Percentiles rank a stretch among this genome's conserved stretches.
Evolutionary conservation across 2,113 vertebrate genomes (phyloP).

Genomic region (Rhea americana): DNA sequence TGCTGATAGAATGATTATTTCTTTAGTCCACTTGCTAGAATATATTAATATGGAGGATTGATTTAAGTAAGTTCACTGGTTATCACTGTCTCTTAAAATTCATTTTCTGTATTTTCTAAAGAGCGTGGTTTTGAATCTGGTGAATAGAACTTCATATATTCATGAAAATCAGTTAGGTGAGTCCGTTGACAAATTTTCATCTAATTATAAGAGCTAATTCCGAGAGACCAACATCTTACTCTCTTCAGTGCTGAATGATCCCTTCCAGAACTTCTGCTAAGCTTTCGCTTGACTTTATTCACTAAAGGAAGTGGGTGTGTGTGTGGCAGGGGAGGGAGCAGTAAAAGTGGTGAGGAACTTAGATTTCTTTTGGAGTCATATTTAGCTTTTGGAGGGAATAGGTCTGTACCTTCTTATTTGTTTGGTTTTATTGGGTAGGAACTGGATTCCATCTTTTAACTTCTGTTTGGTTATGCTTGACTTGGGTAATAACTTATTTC

Average conservation of each 20-base stretch:
- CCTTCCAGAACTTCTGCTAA: background rate
- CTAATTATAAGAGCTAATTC: background rate
- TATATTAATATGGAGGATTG: background rate
- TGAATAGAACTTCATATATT: background rate
- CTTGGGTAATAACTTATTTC: background rate
- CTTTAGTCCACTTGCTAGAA: background rate
- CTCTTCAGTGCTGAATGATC: background rate
- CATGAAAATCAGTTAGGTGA: background rate
- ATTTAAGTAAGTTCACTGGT: background rate
- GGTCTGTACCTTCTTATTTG: background rate
- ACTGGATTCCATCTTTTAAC: background rate
- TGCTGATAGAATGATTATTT: background rate
- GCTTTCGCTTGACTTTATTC: background rate
- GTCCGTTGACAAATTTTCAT: background rate
- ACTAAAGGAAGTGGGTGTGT: too few species aligned
- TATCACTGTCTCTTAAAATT: background rate
- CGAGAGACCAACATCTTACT: background rate
- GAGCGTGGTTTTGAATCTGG: fast-evolving
- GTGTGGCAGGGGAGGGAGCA: too few species aligned
- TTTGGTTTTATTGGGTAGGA: background rate
- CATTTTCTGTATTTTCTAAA: background rate
- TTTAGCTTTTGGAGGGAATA: background rate
- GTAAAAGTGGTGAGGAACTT: background rate
- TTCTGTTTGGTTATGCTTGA: background rate
- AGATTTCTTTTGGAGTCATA: background rate